Evolutionary conservation across 2,888 invertebrate genomes (phyloP), one percentile per base, ranked within the genome.

Genomic region (Rhingia campestris): DNA sequence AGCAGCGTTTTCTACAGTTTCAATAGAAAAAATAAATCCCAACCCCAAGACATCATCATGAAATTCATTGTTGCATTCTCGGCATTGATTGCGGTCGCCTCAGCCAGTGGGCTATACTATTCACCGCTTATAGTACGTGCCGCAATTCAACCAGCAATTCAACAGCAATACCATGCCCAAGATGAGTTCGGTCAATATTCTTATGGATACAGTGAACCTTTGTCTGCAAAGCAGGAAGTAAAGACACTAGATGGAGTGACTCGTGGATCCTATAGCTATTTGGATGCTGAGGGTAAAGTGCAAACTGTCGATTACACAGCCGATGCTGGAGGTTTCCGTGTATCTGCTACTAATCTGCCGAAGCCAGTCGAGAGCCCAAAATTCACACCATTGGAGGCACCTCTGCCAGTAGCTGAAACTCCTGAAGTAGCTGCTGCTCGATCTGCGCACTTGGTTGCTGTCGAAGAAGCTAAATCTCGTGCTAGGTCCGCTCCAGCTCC

Each of bases 331-430:
- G 94, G 94, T n/a, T 94, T 94, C 91, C 93, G 94, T 81, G 92
- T 94, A 35, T 93, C 94, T 2, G 94, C 93, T 70, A 93, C 94
- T 35, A 94, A 94, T 88, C 88, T 94, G 63, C 94, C 94, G 37
- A 87, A 67, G 37, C 86, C 87, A 9, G 86, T 88, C 37, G 89
- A 89, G 53, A 88, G 76, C 61, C 89, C 88, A 56, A 35, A 67
- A 81, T 43, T 66, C 22, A 69, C 56, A 45, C 86, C 63, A 84
- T 76, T 86, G 72, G 66, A 63, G 59, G 72, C 81, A 43, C 85
- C 88, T 37, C 47, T 86, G 81, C 82, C 88, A 84, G 87, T 87
- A 59, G 67, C 82, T 69, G 89, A 90, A 82, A 87, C 89, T 81
- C 86, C 86, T 82, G 89, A 88, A 61, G 88, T 88, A 84, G 86